Conservation (phyloP, 2,888 invertebrate species). For the Xylota segnis region DNA sequence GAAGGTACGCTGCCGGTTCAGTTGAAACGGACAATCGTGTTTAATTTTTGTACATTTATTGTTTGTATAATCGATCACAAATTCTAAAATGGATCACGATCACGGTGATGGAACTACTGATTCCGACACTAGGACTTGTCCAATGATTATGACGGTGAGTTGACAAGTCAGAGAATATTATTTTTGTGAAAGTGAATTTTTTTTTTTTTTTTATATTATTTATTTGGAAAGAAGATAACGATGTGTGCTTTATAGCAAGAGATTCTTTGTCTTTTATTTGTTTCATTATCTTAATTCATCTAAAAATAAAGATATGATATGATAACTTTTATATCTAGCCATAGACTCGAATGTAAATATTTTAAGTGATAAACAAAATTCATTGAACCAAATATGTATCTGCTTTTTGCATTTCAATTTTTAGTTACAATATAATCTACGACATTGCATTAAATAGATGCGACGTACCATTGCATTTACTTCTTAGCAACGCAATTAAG, state of each 20-base stretch:
- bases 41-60: neutral
- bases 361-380: neutral
- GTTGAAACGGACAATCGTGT: conserved; percentile 5
- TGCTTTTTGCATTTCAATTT: neutral
- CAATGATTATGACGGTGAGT: conserved; percentile 84
- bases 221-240: neutral
- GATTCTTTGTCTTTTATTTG: conserved; percentile 1
- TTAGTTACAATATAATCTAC: no score
- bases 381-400: neutral
- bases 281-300: neutral
- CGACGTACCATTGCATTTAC: no score
- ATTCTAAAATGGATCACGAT: conserved; percentile 79
- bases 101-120: conserved; percentile 75
- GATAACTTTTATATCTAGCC: neutral
- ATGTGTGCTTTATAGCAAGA: neutral
- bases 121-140: conserved; percentile 78
- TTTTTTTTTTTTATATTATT: neutral
- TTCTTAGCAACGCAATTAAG: no score
- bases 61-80: neutral
- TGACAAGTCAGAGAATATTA: neutral
- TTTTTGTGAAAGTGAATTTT: neutral
- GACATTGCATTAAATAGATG: no score
- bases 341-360: neutral
- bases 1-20: conserved; percentile 32
- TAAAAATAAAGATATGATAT: neutral